Evolutionary conservation across 2,888 invertebrate genomes (phyloP).

Genomic region (Coecobrya sp.): DNA sequence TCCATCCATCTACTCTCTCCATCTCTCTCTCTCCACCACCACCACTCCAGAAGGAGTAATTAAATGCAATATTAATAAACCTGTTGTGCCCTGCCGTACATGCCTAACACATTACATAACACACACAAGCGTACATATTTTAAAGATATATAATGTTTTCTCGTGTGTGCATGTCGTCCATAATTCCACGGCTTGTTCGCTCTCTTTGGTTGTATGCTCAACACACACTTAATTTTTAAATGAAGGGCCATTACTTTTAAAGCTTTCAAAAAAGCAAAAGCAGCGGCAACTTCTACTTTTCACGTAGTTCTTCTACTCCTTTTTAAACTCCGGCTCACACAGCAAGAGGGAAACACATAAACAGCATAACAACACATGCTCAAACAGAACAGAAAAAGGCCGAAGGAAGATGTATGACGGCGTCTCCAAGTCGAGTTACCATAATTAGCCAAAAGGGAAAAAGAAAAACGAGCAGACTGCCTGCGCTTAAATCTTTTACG

Average conservation of each 20-base stretch:
- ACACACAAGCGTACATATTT: conserved; percentile 11
- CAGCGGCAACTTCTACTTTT: conserved; percentile 44
- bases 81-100: conserved; percentile 52
- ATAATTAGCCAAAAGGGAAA: conserved; percentile 77
- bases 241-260: conserved; percentile 64
- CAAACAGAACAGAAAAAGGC: conserved; percentile 51
- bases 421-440: conserved; percentile 75
- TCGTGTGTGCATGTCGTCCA: conserved; percentile 31
- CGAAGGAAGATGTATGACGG: conserved; percentile 68
- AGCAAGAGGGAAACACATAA: neutral
- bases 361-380: conserved; percentile 1
- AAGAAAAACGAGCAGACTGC: conserved; percentile 6
- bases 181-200: neutral
- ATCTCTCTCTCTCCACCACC: neutral
- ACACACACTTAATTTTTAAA: conserved; percentile 59
- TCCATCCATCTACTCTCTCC: conserved; percentile 38
- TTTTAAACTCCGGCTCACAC: conserved; percentile 36
- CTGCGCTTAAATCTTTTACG: conserved; percentile 18
- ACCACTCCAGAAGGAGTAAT: conserved; percentile 57
- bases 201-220: conserved; percentile 21
- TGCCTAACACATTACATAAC: too few relatives aligned
- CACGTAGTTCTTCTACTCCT: neutral
- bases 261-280: conserved; percentile 53
- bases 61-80: conserved; percentile 82
- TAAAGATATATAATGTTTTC: neutral